phyloP scores from a whole-genome alignment of 2,113 vertebrate species.

The Pterocles burchelli region DNA sequence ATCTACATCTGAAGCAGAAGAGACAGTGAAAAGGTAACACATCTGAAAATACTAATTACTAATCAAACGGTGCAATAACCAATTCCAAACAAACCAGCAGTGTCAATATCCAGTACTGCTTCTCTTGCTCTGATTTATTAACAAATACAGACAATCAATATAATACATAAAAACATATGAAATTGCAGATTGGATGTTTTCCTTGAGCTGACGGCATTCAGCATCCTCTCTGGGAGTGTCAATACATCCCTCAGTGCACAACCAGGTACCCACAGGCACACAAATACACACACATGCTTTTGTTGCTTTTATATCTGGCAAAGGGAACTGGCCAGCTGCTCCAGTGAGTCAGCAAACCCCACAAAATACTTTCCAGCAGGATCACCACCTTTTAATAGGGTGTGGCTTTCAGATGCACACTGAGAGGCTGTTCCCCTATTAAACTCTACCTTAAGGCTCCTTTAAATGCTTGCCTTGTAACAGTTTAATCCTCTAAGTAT shows the following conservation, averaged over 20 bases:
- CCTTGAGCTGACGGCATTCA: not conserved
- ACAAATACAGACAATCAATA: not conserved
- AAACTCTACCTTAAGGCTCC: not conserved
- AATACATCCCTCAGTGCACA: not conserved
- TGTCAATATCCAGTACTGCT: not conserved
- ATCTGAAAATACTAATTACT: not conserved
- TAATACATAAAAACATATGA: not conserved
- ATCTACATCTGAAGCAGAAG: slow-evolving; percentile 81
- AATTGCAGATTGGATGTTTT: not conserved
- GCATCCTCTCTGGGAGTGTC: not conserved
- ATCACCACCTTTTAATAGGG: slow-evolving; percentile 38
- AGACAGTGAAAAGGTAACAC: not conserved
- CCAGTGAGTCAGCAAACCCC: slow-evolving; percentile 55
- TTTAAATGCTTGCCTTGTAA: slow-evolving; percentile 17
- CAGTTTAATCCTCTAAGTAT: not conserved
- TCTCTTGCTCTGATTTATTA: not conserved
- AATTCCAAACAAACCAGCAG: not conserved
- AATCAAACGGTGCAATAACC: not conserved
- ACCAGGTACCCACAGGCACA: not conserved
- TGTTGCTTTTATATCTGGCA: slow-evolving; percentile 8
- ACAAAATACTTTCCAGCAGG: slow-evolving; percentile 57
- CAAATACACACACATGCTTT: not conserved
- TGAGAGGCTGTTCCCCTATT: not conserved
- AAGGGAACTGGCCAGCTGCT: not conserved
- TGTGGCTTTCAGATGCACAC: slow-evolving; percentile 30